These are phyloP conservation scores for Aplysina aerophoba DNA, from an alignment of 37 sponge, comb jelly and placozoan species.

Conservation along the genomic window DNA sequence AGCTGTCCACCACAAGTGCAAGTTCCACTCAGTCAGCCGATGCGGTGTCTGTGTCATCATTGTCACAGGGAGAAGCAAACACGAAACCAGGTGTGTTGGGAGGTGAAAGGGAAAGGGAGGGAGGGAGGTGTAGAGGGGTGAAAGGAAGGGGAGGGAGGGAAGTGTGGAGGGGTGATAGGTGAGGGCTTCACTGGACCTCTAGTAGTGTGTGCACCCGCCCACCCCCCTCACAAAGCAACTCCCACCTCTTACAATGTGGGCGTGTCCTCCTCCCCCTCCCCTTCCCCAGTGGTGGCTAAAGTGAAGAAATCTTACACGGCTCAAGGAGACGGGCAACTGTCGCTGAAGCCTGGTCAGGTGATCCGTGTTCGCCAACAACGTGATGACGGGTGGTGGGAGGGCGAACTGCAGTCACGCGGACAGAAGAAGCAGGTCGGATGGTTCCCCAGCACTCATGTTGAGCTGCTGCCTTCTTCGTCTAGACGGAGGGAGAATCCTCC, in stretches of 20 bases:
- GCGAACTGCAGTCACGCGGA: conserved; percentile 80
- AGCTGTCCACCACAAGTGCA: too few species aligned
- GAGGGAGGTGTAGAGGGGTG: too few species aligned
- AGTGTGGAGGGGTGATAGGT: too few species aligned
- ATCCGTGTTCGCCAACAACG: conserved; percentile 67
- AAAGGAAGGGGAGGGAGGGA: too few species aligned
- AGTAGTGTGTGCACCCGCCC: conserved; percentile 4
- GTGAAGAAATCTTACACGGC: conserved; percentile 52
- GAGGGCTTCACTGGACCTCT: too few species aligned
- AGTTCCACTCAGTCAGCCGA: too few species aligned
- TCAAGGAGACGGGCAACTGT: conserved; percentile 49
- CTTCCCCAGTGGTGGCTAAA: conserved; percentile 38
- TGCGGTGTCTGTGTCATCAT: too few species aligned
- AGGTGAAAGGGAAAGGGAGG: too few species aligned
- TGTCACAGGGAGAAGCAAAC: too few species aligned
- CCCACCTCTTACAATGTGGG: too few species aligned
- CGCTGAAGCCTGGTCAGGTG: conserved; percentile 58
- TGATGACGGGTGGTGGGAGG: conserved; percentile 85
- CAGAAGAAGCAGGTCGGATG: conserved; percentile 66
- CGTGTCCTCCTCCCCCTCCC: neutral
- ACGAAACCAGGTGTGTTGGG: too few species aligned
- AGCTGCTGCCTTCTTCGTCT: conserved; percentile 46
- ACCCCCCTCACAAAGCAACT: neutral
- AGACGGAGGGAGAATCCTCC: neutral
- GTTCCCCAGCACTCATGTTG: conserved; percentile 78